A percentile compares a stretch with the other conserved stretches of the same genome.
Evolutionary conservation across 1,140 invertebrate genomes (phyloP).

Genomic region (Brachionus koreanus): DNA sequence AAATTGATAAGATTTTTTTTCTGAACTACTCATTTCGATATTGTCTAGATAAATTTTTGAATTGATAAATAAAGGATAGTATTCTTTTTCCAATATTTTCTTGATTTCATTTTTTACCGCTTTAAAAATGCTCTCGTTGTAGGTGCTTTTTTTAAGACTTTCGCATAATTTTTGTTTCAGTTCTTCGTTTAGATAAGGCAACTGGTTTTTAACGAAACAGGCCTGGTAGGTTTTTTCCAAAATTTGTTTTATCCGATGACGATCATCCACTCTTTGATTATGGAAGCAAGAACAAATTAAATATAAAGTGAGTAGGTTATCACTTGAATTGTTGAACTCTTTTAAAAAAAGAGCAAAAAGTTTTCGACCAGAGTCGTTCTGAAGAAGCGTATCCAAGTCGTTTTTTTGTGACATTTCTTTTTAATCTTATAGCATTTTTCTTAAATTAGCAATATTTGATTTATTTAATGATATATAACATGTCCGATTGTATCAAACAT

Average conservation of each 20-base stretch:
- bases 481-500: background rate
- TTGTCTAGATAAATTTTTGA: slow-evolving; percentile 16
- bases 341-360: slow-evolving; percentile 28
- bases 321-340: slow-evolving; percentile 40
- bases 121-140: slow-evolving; percentile 37
- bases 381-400: slow-evolving; percentile 20
- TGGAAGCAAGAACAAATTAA: slow-evolving; percentile 38
- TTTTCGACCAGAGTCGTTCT: slow-evolving; percentile 36
- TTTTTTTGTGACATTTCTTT: slow-evolving; percentile 2
- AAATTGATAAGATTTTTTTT: background rate
- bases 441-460: background rate
- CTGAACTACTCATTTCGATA: background rate
- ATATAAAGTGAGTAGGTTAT: slow-evolving; percentile 37
- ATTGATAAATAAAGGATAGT: slow-evolving; percentile 8
- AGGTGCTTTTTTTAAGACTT: slow-evolving; percentile 28
- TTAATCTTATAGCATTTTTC: background rate
- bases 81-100: background rate
- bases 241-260: slow-evolving; percentile 30
- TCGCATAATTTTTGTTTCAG: slow-evolving; percentile 31
- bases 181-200: slow-evolving; percentile 14
- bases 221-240: slow-evolving; percentile 32
- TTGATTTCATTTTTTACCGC: slow-evolving; percentile 28
- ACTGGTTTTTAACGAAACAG: slow-evolving; percentile 31
- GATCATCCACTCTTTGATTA: slow-evolving; percentile 19
- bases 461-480: background rate